phyloP scores from a whole-genome alignment of 2,888 invertebrate genomes.

The Marasmarcha lunaedactyla region DNA sequence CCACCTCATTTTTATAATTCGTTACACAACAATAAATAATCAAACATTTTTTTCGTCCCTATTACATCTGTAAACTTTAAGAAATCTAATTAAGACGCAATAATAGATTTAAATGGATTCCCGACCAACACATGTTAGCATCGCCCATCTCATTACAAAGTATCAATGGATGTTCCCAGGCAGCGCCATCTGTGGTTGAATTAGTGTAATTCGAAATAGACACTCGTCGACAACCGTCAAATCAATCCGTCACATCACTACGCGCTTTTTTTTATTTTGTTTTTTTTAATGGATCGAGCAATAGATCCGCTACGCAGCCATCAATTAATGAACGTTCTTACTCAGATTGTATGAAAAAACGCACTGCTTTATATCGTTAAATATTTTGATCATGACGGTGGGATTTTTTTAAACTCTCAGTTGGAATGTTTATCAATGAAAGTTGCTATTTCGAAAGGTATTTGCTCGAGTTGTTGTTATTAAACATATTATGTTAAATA shows the following conservation, averaged over 20 bases:
- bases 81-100: slow-evolving; percentile 31
- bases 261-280: slow-evolving; percentile 10
- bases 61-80: slow-evolving; percentile 5
- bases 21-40: no score
- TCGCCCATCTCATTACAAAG: slow-evolving; percentile 28
- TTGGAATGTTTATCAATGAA: no score
- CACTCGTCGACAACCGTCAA: slow-evolving; percentile 37
- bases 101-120: slow-evolving; percentile 28
- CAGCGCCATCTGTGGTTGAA: slow-evolving; percentile 43
- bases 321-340: slow-evolving; percentile 62
- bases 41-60: slow-evolving; percentile 19
- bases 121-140: slow-evolving; percentile 33
- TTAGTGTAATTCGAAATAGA: slow-evolving; percentile 3
- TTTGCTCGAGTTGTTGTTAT: no score
- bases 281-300: slow-evolving; percentile 9
- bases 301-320: slow-evolving; percentile 38
- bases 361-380: slow-evolving; percentile 18
- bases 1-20: no score
- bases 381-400: no score
- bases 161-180: slow-evolving; percentile 25
- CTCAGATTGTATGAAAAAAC: slow-evolving; percentile 43
- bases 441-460: no score
- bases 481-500: no score
- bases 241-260: slow-evolving; percentile 54
- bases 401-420: no score